Evolutionary conservation across 1,140 invertebrate genomes (phyloP).

Genomic region (Drosophila obscura): DNA sequence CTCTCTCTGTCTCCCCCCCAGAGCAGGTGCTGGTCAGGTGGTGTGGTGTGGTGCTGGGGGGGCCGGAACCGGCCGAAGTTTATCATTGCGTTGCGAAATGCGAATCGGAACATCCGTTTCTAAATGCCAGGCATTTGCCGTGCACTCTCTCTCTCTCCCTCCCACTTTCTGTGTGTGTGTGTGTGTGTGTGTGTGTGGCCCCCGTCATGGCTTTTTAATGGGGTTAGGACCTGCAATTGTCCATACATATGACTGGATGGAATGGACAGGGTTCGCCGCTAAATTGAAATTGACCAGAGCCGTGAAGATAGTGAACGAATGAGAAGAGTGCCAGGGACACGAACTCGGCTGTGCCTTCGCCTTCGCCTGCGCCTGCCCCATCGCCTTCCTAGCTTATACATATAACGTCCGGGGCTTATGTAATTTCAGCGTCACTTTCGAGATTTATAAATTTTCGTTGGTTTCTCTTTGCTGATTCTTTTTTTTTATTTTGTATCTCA

Average conservation of each 20-base stretch:
- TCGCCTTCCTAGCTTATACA: constrained; percentile 40
- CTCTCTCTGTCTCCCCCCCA: no score
- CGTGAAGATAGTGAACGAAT: constrained; percentile 12
- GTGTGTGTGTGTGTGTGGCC: not conserved
- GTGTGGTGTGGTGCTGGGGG: constrained; percentile 19
- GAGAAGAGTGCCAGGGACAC: constrained; percentile 18
- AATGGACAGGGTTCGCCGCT: constrained; percentile 40
- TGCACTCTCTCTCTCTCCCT: constrained; percentile 2
- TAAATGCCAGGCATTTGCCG: constrained; percentile 70
- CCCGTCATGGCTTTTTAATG: constrained; percentile 47
- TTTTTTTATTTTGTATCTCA: constrained; percentile 36
- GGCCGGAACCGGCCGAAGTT: constrained; percentile 68
- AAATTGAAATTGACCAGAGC: constrained; percentile 59
- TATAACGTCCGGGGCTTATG: constrained; percentile 63
- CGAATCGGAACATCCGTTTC: constrained; percentile 79
- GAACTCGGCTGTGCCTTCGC: no score
- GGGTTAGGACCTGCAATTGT: constrained; percentile 52
- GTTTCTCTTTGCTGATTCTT: constrained; percentile 45
- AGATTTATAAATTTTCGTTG: constrained; percentile 77
- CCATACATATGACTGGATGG: constrained; percentile 11
- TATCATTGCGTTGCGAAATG: constrained; percentile 79
- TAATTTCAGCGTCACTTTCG: constrained; percentile 76
- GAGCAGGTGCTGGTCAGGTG: constrained; percentile 25
- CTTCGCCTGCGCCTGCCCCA: no score
- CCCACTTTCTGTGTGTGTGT: not conserved